Evolutionary conservation across 2,113 vertebrate genomes (phyloP).

Genomic region (Myiozetetes cayanensis): DNA sequence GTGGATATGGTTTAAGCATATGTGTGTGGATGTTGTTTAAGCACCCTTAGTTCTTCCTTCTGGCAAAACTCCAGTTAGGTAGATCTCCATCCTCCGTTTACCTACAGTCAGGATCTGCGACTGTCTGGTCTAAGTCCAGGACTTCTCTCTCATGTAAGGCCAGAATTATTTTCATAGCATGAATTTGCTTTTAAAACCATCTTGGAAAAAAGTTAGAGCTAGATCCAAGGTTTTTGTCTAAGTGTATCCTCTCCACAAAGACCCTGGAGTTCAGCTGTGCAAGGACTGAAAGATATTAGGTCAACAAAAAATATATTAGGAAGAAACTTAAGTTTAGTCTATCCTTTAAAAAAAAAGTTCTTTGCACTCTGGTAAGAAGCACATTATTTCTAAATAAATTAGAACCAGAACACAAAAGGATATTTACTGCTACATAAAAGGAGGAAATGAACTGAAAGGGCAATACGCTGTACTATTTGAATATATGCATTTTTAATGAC

Average conservation of each 20-base stretch:
- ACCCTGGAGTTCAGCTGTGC: not conserved
- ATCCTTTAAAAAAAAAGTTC: not conserved
- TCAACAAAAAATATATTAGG: not conserved
- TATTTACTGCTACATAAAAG: conserved; percentile 56
- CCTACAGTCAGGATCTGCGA: not conserved
- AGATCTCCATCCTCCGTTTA: not conserved
- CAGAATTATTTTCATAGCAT: not conserved
- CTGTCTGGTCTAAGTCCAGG: not conserved
- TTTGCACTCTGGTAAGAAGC: conserved; percentile 2
- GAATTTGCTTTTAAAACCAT: not conserved
- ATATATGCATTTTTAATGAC: conserved; percentile 62
- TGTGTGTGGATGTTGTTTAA: not conserved
- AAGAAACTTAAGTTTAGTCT: not conserved
- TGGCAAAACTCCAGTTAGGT: not conserved
- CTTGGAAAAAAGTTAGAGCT: not conserved
- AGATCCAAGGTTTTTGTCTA: not conserved
- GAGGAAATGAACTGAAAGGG: conserved; percentile 30
- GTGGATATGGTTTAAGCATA: not conserved
- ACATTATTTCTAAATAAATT: conserved; percentile 56
- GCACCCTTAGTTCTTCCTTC: not conserved
- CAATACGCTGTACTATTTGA: conserved; percentile 39
- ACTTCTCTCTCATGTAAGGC: not conserved
- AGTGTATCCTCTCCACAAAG: not conserved
- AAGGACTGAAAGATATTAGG: not conserved
- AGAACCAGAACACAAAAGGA: conserved; percentile 35